A percentile compares a stretch with the other conserved stretches of the same genome.
phyloP scores from a whole-genome alignment of 2,888 invertebrate species.

The Therioaphis trifolii region DNA sequence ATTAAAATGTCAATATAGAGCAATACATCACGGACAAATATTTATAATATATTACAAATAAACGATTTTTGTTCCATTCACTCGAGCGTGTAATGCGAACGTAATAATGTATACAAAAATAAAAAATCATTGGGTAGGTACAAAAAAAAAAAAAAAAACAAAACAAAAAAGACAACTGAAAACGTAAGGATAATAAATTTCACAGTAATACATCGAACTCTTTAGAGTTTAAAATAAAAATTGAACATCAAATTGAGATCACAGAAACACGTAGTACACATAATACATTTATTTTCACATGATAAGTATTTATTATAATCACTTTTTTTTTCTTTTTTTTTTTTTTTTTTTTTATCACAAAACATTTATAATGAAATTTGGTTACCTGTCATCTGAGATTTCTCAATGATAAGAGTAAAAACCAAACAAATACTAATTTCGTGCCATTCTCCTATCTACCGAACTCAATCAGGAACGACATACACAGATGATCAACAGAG shows the following conservation, averaged over 20 bases:
- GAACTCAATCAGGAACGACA: slow-evolving; percentile 15
- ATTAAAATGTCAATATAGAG: neutral
- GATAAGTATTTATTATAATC: too few relatives aligned
- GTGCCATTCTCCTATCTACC: slow-evolving; percentile 48
- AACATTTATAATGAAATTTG: neutral
- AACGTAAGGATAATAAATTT: neutral
- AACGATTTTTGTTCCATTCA: neutral
- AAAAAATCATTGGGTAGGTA: neutral
- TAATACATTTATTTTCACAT: neutral
- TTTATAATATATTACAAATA: neutral
- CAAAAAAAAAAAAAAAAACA: neutral
- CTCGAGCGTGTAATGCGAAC: neutral
- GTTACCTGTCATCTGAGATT: slow-evolving; percentile 34
- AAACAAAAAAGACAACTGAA: neutral
- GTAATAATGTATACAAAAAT: slow-evolving; percentile 1
- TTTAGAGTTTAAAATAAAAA: neutral
- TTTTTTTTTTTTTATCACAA: slow-evolving; percentile 33
- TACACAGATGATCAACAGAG: neutral
- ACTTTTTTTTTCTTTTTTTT: slow-evolving; percentile 2
- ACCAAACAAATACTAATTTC: slow-evolving; percentile 13
- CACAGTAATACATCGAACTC: neutral
- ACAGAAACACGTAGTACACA: neutral
- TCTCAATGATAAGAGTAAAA: neutral
- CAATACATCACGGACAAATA: neutral
- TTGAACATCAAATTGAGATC: slow-evolving; percentile 12